phyloP scores from a whole-genome alignment of 2,113 vertebrate genomes.

The Cynoglossus semilaevis region DNA sequence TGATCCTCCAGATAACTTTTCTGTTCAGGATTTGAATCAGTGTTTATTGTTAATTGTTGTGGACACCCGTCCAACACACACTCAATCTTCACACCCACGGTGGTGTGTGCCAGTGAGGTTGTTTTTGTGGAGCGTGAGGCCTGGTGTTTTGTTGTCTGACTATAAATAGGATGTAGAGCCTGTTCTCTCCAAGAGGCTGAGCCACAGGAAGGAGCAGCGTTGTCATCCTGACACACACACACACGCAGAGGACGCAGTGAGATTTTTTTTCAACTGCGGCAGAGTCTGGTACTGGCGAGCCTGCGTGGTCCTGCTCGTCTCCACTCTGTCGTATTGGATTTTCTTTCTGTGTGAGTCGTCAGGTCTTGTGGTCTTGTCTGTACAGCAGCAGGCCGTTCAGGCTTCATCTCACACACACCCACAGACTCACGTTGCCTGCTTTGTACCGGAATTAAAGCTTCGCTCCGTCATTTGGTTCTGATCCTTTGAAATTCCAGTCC shows the following conservation, averaged over 20 bases:
- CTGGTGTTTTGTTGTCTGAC: conserved; percentile 40
- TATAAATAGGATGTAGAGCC: conserved; percentile 59
- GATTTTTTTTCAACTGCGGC: no score
- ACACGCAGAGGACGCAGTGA: conserved; percentile 15
- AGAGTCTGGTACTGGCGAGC: conserved; percentile 10
- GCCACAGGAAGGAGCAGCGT: conserved; percentile 42
- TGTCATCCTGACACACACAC: conserved; percentile 35
- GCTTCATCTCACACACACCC: conserved; percentile 14
- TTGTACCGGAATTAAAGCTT: not conserved
- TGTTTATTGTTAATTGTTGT: no score
- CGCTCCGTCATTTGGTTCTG: no score
- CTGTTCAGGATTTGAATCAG: no score
- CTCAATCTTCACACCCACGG: conserved; percentile 17
- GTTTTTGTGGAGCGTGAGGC: conserved; percentile 36
- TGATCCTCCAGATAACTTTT: no score
- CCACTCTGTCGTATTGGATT: conserved; percentile 31
- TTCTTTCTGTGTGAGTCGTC: conserved; percentile 4
- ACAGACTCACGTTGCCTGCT: not conserved
- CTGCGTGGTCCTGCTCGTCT: conserved; percentile 17
- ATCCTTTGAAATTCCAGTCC: no score
- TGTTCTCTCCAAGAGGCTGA: conserved; percentile 40
- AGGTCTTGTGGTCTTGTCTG: conserved; percentile 22
- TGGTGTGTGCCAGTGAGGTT: conserved; percentile 28
- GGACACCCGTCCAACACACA: not conserved
- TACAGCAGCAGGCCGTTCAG: conserved; percentile 29